A percentile compares a stretch with the other conserved stretches of the same genome.
These are phyloP conservation scores for Cactoblastis cactorum DNA, from an alignment of 2,888 invertebrate genomes.

Conservation along the genomic window DNA sequence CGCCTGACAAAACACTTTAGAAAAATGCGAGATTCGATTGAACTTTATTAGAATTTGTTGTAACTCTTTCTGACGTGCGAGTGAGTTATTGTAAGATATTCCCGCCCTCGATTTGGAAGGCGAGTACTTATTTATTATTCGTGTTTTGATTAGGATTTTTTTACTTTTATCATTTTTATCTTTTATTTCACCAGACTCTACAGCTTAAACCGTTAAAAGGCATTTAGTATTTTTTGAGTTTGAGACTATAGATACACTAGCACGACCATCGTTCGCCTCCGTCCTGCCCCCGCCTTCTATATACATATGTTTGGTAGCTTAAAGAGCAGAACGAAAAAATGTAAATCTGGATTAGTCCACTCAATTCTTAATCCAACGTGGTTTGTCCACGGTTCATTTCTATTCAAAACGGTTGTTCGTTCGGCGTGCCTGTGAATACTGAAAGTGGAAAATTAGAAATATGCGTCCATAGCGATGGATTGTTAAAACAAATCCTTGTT, in stretches of 20 bases:
- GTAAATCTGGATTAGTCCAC: slow-evolving; percentile 25
- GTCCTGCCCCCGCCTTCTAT: too few species aligned
- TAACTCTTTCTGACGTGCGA: slow-evolving; percentile 8
- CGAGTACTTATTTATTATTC: too few species aligned
- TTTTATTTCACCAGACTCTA: too few species aligned
- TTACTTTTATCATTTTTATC: too few species aligned
- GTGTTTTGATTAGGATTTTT: too few species aligned
- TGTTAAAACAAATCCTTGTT: slow-evolving; percentile 46
- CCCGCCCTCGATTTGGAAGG: neutral
- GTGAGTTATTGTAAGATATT: neutral
- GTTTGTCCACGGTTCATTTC: slow-evolving; percentile 60
- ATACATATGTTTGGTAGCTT: too few species aligned
- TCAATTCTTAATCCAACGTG: slow-evolving; percentile 48
- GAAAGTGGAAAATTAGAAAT: slow-evolving; percentile 31
- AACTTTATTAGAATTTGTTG: slow-evolving; percentile 30
- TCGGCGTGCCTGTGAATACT: slow-evolving; percentile 61
- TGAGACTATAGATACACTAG: too few species aligned
- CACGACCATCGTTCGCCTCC: too few species aligned
- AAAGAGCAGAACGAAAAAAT: neutral
- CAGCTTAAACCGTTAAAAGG: too few species aligned
- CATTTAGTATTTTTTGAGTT: too few species aligned
- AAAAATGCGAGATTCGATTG: slow-evolving; percentile 51
- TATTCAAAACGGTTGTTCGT: slow-evolving; percentile 48
- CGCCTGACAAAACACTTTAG: slow-evolving; percentile 73
- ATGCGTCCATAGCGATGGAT: slow-evolving; percentile 4